Percentiles rank a stretch among this genome's conserved stretches.
phyloP scores from a whole-genome alignment of 2,888 invertebrate genomes.

The Crepidodera aurea region DNA sequence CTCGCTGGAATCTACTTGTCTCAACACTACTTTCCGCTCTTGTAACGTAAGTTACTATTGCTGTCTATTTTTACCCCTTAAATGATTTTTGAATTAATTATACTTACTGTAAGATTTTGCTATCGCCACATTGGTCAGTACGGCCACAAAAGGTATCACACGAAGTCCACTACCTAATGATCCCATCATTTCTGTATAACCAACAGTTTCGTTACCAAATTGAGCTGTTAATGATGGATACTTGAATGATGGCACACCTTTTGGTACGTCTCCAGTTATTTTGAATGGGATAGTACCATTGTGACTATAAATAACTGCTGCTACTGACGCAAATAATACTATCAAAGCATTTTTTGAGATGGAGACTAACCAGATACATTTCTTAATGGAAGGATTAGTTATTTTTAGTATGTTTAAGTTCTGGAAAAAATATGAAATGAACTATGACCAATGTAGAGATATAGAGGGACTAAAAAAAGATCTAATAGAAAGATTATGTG shows the following conservation, averaged over 20 bases:
- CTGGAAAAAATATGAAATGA: no score
- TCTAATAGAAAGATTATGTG: no score
- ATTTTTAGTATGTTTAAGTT: conserved; percentile 66
- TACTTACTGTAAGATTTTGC: conserved; percentile 90
- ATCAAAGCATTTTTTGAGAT: conserved; percentile 82
- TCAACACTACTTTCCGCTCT: no score
- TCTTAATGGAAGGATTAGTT: conserved; percentile 62
- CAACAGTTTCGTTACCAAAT: conserved; percentile 68
- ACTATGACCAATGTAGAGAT: no score
- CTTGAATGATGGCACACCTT: conserved; percentile 67
- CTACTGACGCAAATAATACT: conserved; percentile 70
- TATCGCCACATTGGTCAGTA: conserved; percentile 92
- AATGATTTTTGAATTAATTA: neutral
- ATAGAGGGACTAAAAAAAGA: no score
- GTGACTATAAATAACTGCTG: conserved; percentile 42
- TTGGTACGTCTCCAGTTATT: conserved; percentile 66
- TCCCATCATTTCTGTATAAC: conserved; percentile 72
- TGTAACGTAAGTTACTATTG: no score
- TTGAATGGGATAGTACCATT: conserved; percentile 68
- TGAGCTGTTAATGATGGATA: conserved; percentile 73
- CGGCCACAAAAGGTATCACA: conserved; percentile 84
- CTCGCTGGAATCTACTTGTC: no score
- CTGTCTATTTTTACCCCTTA: no score
- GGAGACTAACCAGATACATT: conserved; percentile 75
- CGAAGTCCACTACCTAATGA: conserved; percentile 80